phyloP scores from a whole-genome alignment of 2,888 invertebrate species.

The Hirudinaria manillensis region DNA sequence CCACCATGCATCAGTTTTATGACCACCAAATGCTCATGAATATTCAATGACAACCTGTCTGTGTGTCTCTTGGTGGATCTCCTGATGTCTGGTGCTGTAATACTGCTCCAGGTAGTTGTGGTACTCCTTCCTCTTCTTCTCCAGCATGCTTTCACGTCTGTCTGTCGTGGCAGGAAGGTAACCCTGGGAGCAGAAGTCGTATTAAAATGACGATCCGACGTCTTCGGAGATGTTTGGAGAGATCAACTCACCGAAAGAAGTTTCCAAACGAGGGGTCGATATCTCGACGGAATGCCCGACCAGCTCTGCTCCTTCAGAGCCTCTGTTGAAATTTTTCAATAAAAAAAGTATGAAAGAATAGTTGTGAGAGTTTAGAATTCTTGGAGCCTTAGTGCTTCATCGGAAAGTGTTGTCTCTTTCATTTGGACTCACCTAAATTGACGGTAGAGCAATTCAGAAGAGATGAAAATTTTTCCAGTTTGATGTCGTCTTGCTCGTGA shows the following conservation, averaged over 20 bases:
- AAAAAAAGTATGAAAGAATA: slow-evolving; percentile 34
- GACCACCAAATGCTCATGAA: too few species aligned
- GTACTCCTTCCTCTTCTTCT: slow-evolving; percentile 89
- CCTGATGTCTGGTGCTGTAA: slow-evolving; percentile 80
- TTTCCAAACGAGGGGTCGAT: slow-evolving; percentile 67
- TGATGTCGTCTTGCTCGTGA: slow-evolving; percentile 5
- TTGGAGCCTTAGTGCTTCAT: neutral
- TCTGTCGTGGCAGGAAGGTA: slow-evolving; percentile 89
- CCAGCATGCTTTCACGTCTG: slow-evolving; percentile 75
- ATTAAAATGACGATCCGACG: neutral
- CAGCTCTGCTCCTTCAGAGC: slow-evolving; percentile 79
- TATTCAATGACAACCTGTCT: slow-evolving; percentile 62
- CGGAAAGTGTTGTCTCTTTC: neutral
- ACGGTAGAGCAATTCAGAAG: slow-evolving; percentile 16
- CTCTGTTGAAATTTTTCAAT: slow-evolving; percentile 55
- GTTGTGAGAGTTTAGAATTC: neutral
- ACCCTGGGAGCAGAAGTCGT: slow-evolving; percentile 60
- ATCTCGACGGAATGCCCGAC: slow-evolving; percentile 90
- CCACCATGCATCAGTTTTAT: too few species aligned
- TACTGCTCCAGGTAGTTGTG: slow-evolving; percentile 90
- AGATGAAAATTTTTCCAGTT: slow-evolving; percentile 16
- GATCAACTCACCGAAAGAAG: slow-evolving; percentile 59
- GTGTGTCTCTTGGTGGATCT: slow-evolving; percentile 85
- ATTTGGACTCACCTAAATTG: slow-evolving; percentile 9
- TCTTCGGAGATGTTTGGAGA: neutral